Conservation (phyloP, 2,113 vertebrate species). For the Heptranchias perlo region DNA sequence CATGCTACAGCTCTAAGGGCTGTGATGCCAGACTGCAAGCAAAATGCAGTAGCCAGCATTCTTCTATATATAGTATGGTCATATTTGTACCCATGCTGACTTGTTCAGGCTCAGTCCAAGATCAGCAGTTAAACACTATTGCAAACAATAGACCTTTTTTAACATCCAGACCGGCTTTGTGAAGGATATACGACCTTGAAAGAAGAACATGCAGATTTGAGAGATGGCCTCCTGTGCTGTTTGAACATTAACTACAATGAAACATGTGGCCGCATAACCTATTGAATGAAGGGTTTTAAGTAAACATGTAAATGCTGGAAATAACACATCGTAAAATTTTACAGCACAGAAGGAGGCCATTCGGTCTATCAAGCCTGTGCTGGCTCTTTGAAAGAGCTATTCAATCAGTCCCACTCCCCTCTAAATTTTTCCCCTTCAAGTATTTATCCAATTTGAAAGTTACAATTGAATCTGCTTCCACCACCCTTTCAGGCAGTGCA, state of each 20-base stretch:
- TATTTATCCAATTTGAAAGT: no score
- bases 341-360: no score
- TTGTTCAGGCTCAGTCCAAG: neutral
- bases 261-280: neutral
- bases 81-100: neutral
- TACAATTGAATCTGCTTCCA: no score
- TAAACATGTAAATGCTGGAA: neutral
- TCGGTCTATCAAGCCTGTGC: no score
- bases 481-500: no score
- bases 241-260: neutral
- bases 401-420: no score
- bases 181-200: neutral
- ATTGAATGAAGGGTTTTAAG: neutral
- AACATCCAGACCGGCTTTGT: neutral
- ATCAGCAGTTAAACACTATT: neutral
- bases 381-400: no score
- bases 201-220: neutral
- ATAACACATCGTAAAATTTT: no score
- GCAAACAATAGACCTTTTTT: neutral
- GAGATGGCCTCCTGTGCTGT: neutral
- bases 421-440: no score
- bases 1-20: no score
- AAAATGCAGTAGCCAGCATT: neutral
- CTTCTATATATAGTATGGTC: neutral
- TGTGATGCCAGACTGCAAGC: neutral